These are phyloP conservation scores for Sesia apiformis DNA, from an alignment of 2,888 invertebrate species.

Conservation along the genomic window DNA sequence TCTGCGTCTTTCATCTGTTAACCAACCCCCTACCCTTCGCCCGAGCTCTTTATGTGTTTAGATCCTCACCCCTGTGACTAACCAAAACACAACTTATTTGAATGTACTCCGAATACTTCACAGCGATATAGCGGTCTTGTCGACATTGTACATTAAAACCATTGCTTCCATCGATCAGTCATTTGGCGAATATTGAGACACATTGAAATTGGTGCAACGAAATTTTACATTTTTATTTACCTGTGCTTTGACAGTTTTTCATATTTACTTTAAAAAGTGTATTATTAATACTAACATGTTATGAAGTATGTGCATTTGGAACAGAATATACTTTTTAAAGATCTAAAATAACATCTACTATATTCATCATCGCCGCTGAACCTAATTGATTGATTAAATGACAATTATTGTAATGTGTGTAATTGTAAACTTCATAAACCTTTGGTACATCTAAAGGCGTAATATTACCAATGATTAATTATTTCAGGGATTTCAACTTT, in stretches of 20 bases:
- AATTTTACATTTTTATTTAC: slow-evolving; percentile 11
- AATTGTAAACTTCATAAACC: no score
- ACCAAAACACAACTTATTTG: slow-evolving; percentile 66
- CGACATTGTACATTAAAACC: slow-evolving; percentile 68
- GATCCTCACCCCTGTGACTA: slow-evolving; percentile 71
- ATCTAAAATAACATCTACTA: no score
- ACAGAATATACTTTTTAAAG: no score
- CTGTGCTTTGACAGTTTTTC: no score
- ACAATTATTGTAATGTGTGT: no score
- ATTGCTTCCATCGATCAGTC: slow-evolving; percentile 63
- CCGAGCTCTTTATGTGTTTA: slow-evolving; percentile 73
- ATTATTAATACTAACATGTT: slow-evolving; percentile 1
- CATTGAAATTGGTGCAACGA: slow-evolving; percentile 67
- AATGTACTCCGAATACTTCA: slow-evolving; percentile 63
- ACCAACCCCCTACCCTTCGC: slow-evolving; percentile 71
- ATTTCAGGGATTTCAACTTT: no score
- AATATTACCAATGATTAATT: no score
- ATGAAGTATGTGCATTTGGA: no score
- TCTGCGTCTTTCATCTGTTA: slow-evolving; percentile 88
- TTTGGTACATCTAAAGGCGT: no score
- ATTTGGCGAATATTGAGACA: slow-evolving; percentile 37
- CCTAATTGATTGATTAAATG: no score
- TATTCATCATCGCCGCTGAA: no score
- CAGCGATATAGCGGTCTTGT: slow-evolving; percentile 53
- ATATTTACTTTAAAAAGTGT: slow-evolving; percentile 6